Percentiles rank a stretch among this genome's conserved stretches.
phyloP scores from a whole-genome alignment of 1,140 invertebrate species.

The Linepithema humile region DNA sequence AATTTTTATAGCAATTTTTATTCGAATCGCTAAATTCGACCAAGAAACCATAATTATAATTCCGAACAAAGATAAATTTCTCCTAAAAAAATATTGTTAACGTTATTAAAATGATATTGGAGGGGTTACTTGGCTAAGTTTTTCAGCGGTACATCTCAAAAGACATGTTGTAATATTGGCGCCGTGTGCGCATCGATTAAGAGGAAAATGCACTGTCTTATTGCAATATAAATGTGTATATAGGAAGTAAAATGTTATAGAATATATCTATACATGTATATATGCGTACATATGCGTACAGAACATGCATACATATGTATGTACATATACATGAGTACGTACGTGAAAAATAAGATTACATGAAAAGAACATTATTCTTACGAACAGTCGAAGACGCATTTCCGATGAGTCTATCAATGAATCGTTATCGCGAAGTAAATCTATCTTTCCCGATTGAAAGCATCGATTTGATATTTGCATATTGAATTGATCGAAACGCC shows the following conservation, averaged over 20 bases:
- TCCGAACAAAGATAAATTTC: background rate
- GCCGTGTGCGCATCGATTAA: constrained; percentile 33
- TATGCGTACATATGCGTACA: constrained; percentile 43
- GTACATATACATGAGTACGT: constrained; percentile 71
- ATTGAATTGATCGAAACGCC: background rate
- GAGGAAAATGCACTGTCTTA: constrained; percentile 78
- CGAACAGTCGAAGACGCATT: constrained; percentile 77
- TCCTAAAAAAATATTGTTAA: constrained; percentile 14
- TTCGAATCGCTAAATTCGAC: background rate
- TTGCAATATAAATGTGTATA: constrained; percentile 85
- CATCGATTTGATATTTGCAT: background rate
- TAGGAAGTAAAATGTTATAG: constrained; percentile 76
- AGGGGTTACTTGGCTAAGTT: constrained; percentile 46
- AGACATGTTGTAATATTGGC: constrained; percentile 55
- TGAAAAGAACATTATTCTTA: constrained; percentile 58
- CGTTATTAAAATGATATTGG: constrained; percentile 33
- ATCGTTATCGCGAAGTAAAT: constrained; percentile 3
- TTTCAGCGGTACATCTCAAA: constrained; percentile 45
- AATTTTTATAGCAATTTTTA: constrained; percentile 61
- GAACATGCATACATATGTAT: constrained; percentile 49
- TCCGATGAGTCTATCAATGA: constrained; percentile 64
- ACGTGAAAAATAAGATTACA: constrained; percentile 79
- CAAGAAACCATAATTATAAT: constrained; percentile 14
- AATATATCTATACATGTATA: constrained; percentile 66
- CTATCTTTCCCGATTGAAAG: background rate